Conservation (phyloP, 2,113 vertebrate species). For the Todiramphus saurophagus region DNA sequence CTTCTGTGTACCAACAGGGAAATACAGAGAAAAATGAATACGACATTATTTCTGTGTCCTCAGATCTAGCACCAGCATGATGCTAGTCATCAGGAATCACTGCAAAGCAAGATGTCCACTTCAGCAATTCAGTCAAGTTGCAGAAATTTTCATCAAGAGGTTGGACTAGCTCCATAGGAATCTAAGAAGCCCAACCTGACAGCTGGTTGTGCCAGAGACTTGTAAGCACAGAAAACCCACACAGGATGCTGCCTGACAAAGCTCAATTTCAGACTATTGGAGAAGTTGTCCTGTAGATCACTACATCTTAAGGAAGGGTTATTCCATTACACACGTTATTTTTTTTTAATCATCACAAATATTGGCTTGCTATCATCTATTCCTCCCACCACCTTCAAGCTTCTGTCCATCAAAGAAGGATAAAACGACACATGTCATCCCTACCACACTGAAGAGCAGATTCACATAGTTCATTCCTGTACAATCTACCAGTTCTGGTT, state of each 20-base stretch:
- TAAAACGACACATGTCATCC: background rate
- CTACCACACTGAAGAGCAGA: fast-evolving
- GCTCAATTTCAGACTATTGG: background rate
- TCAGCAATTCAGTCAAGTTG: background rate
- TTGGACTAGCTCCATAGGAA: background rate
- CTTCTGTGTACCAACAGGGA: background rate
- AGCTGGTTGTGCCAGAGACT: background rate
- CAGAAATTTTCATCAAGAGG: fast-evolving
- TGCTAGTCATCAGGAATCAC: background rate
- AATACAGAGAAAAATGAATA: background rate
- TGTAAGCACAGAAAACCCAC: background rate
- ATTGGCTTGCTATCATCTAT: fast-evolving
- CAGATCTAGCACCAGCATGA: background rate
- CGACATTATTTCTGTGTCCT: background rate
- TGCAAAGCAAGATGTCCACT: background rate
- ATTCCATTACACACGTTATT: background rate
- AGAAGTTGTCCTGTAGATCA: background rate
- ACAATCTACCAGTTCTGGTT: fast-evolving
- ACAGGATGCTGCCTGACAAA: background rate
- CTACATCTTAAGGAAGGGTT: background rate
- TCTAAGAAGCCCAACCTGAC: background rate
- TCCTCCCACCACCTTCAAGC: background rate
- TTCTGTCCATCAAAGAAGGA: background rate
- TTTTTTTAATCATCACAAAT: background rate
- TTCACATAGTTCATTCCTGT: background rate